Evolutionary conservation across 2,113 vertebrate species (phyloP).

Genomic region (Lepus americanus): DNA sequence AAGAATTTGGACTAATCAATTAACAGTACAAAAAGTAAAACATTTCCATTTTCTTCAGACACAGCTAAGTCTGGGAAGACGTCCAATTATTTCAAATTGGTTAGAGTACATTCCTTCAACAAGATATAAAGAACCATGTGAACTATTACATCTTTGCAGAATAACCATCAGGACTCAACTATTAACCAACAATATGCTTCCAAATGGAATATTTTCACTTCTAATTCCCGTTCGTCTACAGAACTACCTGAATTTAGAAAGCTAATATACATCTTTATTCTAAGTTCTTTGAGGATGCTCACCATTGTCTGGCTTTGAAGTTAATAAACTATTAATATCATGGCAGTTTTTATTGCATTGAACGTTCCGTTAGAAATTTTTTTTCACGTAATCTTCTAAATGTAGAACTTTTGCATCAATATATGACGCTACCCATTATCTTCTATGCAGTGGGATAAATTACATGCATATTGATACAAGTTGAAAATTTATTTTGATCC

Average conservation of each 20-base stretch:
- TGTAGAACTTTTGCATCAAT: background rate
- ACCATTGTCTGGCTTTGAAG: conserved; percentile 50
- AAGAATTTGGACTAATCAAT: conserved; percentile 5
- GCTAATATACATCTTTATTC: conserved; percentile 61
- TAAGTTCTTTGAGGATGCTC: conserved; percentile 55
- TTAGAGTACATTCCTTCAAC: conserved; percentile 82
- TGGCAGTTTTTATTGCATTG: conserved; percentile 33
- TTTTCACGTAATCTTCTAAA: conserved; percentile 19
- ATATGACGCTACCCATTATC: background rate
- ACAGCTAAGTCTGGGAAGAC: conserved; percentile 77
- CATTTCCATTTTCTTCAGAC: conserved; percentile 73
- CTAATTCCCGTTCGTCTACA: conserved; percentile 79
- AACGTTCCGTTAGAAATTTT: conserved; percentile 46
- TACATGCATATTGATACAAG: background rate
- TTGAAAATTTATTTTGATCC: background rate
- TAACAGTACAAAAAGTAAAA: conserved; percentile 46
- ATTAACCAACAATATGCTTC: conserved; percentile 79
- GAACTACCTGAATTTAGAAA: conserved; percentile 84
- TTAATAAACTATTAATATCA: conserved; percentile 81
- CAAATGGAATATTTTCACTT: conserved; percentile 84
- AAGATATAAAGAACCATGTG: conserved; percentile 82
- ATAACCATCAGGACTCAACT: conserved; percentile 79
- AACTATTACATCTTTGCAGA: conserved; percentile 83
- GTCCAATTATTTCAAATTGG: conserved; percentile 82
- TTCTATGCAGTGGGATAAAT: conserved; percentile 28